Evolutionary conservation across 1,140 invertebrate genomes (phyloP).

Genomic region (Drosophila suzukii): DNA sequence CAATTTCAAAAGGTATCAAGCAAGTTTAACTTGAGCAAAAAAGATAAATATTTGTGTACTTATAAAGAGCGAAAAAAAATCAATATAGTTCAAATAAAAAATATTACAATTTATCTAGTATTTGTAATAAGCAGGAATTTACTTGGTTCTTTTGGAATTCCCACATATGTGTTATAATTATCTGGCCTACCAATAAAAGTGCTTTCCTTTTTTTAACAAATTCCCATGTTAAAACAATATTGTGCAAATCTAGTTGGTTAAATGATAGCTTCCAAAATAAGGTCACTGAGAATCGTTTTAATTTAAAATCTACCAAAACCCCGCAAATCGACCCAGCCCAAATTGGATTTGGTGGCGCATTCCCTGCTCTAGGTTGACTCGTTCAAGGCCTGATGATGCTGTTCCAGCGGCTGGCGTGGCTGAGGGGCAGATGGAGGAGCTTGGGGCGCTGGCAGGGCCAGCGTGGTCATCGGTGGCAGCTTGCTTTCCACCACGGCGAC

Average conservation of each 20-base stretch:
- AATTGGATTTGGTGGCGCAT: background rate
- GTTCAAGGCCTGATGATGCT: slow-evolving; percentile 24
- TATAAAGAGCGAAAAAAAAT: background rate
- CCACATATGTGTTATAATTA: background rate
- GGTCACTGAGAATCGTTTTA: slow-evolving; percentile 2
- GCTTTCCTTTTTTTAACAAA: background rate
- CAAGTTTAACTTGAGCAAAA: background rate
- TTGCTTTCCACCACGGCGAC: slow-evolving; percentile 64
- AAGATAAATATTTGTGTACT: background rate
- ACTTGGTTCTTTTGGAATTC: background rate
- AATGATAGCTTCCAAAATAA: background rate
- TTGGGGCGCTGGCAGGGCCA: slow-evolving; percentile 4
- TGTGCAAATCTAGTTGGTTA: background rate
- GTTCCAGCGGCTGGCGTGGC: slow-evolving; percentile 60
- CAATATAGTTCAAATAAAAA: background rate
- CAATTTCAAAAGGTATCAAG: background rate
- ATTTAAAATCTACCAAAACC: background rate
- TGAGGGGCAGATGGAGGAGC: slow-evolving; percentile 40
- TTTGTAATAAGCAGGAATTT: background rate
- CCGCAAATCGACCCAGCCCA: background rate
- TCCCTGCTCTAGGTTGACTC: slow-evolving; percentile 26
- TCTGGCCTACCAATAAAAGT: background rate
- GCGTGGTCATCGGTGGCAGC: slow-evolving; percentile 24
- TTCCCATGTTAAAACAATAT: background rate
- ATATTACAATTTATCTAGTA: background rate